Conservation (phyloP, 2,797 vertebrate genomes). For the Scomberomorus guttatus region DNA sequence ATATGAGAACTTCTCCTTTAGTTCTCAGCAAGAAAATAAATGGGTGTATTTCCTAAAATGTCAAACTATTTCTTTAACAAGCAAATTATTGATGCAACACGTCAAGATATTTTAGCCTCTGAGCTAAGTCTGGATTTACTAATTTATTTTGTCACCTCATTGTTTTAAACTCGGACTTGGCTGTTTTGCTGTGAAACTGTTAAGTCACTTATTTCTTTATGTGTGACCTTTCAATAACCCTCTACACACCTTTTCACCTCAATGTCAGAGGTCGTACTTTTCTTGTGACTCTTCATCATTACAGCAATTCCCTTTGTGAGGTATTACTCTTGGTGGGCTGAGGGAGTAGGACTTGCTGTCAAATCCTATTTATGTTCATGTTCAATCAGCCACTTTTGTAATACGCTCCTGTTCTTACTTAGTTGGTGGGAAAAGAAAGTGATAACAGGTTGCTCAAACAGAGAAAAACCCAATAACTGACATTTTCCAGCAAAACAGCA, state of each 20-base stretch:
- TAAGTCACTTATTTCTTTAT: background rate
- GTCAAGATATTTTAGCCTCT: background rate
- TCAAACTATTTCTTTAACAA: too few species aligned
- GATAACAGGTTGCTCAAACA: background rate
- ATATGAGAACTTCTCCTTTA: too few species aligned
- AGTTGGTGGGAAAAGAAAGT: background rate
- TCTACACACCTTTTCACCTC: background rate
- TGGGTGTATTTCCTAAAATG: too few species aligned
- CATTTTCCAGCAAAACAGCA: background rate
- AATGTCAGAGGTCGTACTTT: background rate
- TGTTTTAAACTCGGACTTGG: background rate
- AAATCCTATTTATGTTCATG: conserved; percentile 35
- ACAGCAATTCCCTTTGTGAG: background rate
- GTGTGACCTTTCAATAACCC: background rate
- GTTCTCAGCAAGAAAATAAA: too few species aligned
- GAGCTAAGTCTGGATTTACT: background rate
- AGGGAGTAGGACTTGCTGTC: background rate
- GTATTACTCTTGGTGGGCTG: background rate
- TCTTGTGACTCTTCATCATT: background rate
- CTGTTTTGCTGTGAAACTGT: background rate
- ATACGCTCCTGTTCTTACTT: conserved; percentile 1
- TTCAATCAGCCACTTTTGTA: conserved; percentile 9
- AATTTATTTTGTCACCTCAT: background rate
- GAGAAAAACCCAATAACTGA: too few species aligned
- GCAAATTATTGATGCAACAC: background rate